Evolutionary conservation across 2,888 invertebrate genomes (phyloP), one percentile per base, ranked within the genome.

Genomic region (Sminthurinus aureus): DNA sequence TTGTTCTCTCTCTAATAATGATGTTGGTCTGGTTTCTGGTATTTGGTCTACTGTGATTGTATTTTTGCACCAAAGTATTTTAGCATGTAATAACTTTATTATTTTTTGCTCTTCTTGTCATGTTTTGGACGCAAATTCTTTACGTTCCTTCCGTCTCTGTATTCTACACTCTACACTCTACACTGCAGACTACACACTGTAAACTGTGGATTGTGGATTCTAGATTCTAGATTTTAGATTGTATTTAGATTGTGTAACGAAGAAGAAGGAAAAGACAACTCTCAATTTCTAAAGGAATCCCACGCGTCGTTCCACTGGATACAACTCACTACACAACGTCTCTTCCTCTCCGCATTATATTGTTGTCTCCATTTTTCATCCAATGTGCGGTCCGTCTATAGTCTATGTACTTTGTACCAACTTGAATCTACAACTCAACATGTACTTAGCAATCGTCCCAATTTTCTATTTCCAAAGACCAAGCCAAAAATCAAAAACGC

Each of bases 351-450:
- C n/a, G 3, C n/a, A 71, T 71, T 71, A 71, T 13, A 24, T 71
- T 71, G 71, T 71, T 24, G 2, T 20, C 8, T 71, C 71, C 2
- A 71, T 71, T 71, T 71, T 71, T 71, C 71, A 24, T 71, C n/a
- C 24, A 18, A 58, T 58, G 58, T 38, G 58, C 58, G 58, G 58
- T 58, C 18, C 18, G 13, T 58, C 58, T 58, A 13, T 58, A 6
- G 2, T 58, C 9, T 18, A 9, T 58, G 18, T 58, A 58, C 9
- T 58, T 58, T 15, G 58, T 18, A 58, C 9, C 38, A 4, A 38
- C 6, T 38, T 38, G 38, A n/a, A n/a, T n/a, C n/a, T 38, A 38
- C 38, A 38, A 38, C 38, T 38, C 38, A 38, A 58, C 58, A 58
- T 58, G 38, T 58, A 58, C 58, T 58, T 58, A 58, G 58, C 58